Base-by-base conservation (phyloP, 1,140 invertebrate species). In the Drosophila insularis region DNA sequence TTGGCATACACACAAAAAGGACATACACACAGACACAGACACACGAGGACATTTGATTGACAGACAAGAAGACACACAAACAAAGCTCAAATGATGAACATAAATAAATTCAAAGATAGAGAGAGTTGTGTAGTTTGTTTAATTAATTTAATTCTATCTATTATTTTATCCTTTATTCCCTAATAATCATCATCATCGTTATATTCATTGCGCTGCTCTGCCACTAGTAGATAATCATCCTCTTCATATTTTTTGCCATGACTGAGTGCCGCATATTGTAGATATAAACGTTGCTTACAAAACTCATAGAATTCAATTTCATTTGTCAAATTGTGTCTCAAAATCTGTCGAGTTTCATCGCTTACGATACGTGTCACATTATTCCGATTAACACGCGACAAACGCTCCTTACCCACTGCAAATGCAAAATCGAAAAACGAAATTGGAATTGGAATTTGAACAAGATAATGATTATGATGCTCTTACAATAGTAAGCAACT, bases 401-500 rank as follows among this genome's bases (percentile, higher is more conserved):
- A 65, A 2, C 69, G 66, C 1, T 91, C 90, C 54, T 84, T 62
- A 11, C 78, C 82, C 72, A 91, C 90, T 91, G 80, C 27, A 91
- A 90, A 53, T 53, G 67, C 68, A 50, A 54, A 69, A 39, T n/a
- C 2, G 13, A 8, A 14, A 37, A 17, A 40, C 19, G 53, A 31
- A 10, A 10, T 31, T 40, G 39, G 39, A 43, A 13, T 46, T 43
- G 6, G 27, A 8, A 32, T 56, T 23, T 2, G 5, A 7, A 23
- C 23, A 46, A 21, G 14, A 10, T 8, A 21, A n/a, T 19, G 32
- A 8, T 23, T 3, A 5, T 2, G 27, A 2, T 11, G 14, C 40
- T 46, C 93, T 94, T 94, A 97, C 96, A 95, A 93, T 95, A 96
- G 90, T 97, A 97, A 61, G 96, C 93, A 72, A 95, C 92, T 10